These are phyloP conservation scores for Holacanthella duospinosa DNA, from an alignment of 2,888 invertebrate species.

Conservation along the genomic window DNA sequence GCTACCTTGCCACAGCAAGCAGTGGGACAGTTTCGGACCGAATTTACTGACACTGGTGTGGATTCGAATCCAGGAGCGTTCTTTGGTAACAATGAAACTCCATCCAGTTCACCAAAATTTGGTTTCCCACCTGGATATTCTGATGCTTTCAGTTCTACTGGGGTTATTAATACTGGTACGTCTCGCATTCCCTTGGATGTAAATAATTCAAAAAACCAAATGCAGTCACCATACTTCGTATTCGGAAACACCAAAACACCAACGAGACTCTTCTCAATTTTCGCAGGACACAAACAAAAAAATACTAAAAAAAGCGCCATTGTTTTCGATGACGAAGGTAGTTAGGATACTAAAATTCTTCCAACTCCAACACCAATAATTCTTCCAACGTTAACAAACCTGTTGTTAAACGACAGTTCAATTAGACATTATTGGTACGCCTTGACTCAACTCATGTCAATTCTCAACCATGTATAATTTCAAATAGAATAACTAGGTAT, in stretches of 20 bases:
- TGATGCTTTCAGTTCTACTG: background rate
- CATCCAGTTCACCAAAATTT: background rate
- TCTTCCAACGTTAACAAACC: too few relatives aligned
- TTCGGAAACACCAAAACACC: background rate
- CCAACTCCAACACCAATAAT: background rate
- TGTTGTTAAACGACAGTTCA: too few relatives aligned
- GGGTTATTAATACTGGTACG: background rate
- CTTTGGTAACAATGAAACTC: background rate
- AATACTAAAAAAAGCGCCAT: background rate
- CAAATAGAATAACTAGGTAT: too few relatives aligned
- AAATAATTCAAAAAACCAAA: background rate
- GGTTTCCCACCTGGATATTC: background rate
- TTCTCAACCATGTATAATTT: too few relatives aligned
- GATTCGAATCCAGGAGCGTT: too few relatives aligned
- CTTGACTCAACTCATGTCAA: too few relatives aligned
- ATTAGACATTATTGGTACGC: too few relatives aligned
- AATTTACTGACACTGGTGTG: too few relatives aligned
- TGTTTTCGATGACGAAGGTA: background rate
- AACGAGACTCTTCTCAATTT: background rate
- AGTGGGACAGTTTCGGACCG: too few relatives aligned
- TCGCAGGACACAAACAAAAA: background rate
- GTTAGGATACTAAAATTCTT: too few relatives aligned
- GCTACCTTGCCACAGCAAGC: background rate
- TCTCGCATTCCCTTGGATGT: background rate
- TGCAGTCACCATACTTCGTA: background rate